These are phyloP conservation scores for Siphlonurus alternatus DNA, from an alignment of 2,888 invertebrate species.

Conservation along the genomic window DNA sequence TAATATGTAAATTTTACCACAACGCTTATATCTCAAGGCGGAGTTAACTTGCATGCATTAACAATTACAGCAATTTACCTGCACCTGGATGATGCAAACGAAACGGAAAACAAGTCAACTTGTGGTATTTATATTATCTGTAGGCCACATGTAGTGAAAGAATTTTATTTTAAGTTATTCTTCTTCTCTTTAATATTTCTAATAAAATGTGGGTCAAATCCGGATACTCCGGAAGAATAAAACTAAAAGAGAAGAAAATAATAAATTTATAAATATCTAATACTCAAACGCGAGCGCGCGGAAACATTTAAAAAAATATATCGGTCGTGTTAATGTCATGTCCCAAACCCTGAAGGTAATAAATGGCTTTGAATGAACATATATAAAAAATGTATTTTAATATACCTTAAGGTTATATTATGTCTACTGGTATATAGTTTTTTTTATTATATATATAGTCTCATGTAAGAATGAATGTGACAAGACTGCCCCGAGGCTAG, in stretches of 20 bases:
- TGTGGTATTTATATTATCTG: too few relatives aligned
- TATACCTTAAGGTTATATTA: not conserved
- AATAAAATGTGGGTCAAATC: not conserved
- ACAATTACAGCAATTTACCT: too few relatives aligned
- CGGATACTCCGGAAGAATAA: not conserved
- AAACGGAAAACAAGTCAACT: too few relatives aligned
- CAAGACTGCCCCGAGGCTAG: not conserved
- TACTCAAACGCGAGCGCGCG: too few relatives aligned
- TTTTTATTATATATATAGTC: not conserved
- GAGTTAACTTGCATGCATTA: too few relatives aligned
- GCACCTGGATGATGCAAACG: too few relatives aligned
- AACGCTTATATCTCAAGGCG: too few relatives aligned
- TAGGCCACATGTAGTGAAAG: too few relatives aligned
- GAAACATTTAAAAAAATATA: not conserved
- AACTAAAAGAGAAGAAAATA: not conserved
- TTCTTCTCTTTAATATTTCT: too few relatives aligned
- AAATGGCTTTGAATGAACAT: not conserved
- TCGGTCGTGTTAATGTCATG: not conserved
- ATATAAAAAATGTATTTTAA: not conserved
- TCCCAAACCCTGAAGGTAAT: not conserved
- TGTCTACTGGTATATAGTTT: not conserved
- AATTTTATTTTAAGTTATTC: too few relatives aligned
- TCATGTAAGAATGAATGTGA: not conserved
- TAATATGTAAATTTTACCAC: too few relatives aligned
- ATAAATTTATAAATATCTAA: too few relatives aligned